phyloP scores from a whole-genome alignment of 2,888 invertebrate species.

The Tubulanus polymorphus region DNA sequence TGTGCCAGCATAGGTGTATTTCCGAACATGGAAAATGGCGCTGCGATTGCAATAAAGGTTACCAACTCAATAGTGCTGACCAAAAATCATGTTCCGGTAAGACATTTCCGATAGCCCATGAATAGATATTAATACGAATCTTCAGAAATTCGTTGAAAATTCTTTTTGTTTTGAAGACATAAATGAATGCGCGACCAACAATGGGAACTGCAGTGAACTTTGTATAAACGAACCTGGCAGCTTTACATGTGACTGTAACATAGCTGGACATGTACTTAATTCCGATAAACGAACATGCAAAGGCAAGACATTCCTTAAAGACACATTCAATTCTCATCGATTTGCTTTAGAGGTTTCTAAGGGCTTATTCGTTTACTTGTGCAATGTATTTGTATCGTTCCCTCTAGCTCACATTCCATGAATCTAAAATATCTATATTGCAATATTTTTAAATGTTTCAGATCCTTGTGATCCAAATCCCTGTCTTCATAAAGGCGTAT shows the following conservation, averaged over 20 bases:
- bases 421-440: too few species aligned
- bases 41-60: constrained; percentile 1
- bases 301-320: constrained; percentile 4
- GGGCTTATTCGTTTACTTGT: too few species aligned
- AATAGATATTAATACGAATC: too few species aligned
- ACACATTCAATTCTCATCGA: too few species aligned
- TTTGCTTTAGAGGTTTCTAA: too few species aligned
- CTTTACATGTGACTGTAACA: constrained; percentile 19
- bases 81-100: too few species aligned
- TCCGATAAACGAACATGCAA: background rate
- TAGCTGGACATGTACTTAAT: background rate
- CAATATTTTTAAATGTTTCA: background rate
- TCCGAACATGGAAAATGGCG: background rate
- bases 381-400: too few species aligned
- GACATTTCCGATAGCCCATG: too few species aligned
- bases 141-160: too few species aligned
- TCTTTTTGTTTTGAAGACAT: constrained; percentile 20
- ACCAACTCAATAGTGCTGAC: too few species aligned
- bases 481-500: background rate
- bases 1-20: constrained; percentile 5
- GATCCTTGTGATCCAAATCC: background rate
- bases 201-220: constrained; percentile 21
- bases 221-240: constrained; percentile 21
- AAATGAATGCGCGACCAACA: constrained; percentile 19
- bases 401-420: too few species aligned